Conservation (phyloP, 2,888 invertebrate genomes). For the Ischnus inquisitorius region DNA sequence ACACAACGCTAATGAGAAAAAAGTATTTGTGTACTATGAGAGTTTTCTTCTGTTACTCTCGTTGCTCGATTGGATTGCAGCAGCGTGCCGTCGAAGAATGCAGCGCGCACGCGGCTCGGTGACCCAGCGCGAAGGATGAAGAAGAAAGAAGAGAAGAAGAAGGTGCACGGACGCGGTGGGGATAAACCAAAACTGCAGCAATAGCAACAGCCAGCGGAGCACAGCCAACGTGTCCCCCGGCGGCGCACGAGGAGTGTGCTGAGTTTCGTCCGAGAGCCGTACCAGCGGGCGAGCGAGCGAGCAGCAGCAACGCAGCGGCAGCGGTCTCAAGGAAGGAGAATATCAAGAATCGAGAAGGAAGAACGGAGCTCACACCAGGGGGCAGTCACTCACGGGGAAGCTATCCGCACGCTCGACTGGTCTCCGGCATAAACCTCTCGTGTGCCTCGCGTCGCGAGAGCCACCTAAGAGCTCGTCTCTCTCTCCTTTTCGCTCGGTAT, state of each 20-base stretch:
- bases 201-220: constrained; percentile 12
- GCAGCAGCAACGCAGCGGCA: neutral
- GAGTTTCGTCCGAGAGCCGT: constrained; percentile 32
- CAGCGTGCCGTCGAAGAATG: constrained; percentile 47
- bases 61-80: constrained; percentile 15
- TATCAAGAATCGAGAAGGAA: constrained; percentile 47
- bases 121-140: constrained; percentile 35
- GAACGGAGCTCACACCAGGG: constrained; percentile 60
- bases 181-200: constrained; percentile 19
- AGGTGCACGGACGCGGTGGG: constrained; percentile 19
- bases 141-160: constrained; percentile 6
- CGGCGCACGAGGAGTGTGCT: constrained; percentile 63
- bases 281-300: constrained; percentile 26
- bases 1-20: neutral
- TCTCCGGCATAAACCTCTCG: neutral
- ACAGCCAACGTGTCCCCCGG: constrained; percentile 59
- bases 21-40: neutral
- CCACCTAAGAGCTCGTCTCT: constrained; percentile 8
- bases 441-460: neutral
- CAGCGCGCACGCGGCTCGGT: constrained; percentile 29
- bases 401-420: constrained; percentile 15
- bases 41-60: constrained; percentile 4
- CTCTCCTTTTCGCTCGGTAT: constrained; percentile 42
- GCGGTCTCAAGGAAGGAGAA: constrained; percentile 44
- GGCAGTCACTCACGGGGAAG: constrained; percentile 64